Evolutionary conservation across 2,797 vertebrate genomes (phyloP).

Genomic region (Columba guinea): DNA sequence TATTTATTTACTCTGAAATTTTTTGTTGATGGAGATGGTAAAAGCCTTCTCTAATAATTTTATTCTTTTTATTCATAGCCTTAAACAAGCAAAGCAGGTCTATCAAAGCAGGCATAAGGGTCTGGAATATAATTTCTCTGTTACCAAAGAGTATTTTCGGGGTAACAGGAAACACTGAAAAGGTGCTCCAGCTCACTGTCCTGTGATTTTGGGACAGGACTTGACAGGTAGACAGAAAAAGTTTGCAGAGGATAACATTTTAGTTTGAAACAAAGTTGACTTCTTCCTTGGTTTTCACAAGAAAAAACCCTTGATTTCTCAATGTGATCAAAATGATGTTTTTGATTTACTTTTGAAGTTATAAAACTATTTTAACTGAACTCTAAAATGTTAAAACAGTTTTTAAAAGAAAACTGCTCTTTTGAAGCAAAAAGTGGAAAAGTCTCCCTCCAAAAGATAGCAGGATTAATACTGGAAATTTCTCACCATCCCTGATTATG

Average conservation of each 20-base stretch:
- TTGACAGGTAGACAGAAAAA: neutral
- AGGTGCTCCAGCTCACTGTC: neutral
- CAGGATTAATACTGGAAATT: neutral
- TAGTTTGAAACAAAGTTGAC: neutral
- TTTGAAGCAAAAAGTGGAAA: neutral
- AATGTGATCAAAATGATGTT: neutral
- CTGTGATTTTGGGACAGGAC: neutral
- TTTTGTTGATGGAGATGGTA: neutral
- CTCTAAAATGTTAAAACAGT: neutral
- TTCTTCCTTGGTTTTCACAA: neutral
- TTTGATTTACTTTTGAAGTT: neutral
- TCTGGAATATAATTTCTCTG: neutral
- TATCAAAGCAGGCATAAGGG: neutral
- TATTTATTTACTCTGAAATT: neutral
- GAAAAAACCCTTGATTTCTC: rapidly evolving
- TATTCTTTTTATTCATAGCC: neutral
- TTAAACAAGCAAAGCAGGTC: neutral
- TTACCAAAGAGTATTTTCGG: neutral
- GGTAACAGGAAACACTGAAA: neutral
- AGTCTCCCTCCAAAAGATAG: neutral
- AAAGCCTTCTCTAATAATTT: neutral
- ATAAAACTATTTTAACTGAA: neutral
- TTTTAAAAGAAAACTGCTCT: neutral
- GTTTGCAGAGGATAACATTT: rapidly evolving
- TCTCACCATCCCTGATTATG: neutral